phyloP scores from a whole-genome alignment of 2,113 vertebrate species.

The Seriola rivoliana region DNA sequence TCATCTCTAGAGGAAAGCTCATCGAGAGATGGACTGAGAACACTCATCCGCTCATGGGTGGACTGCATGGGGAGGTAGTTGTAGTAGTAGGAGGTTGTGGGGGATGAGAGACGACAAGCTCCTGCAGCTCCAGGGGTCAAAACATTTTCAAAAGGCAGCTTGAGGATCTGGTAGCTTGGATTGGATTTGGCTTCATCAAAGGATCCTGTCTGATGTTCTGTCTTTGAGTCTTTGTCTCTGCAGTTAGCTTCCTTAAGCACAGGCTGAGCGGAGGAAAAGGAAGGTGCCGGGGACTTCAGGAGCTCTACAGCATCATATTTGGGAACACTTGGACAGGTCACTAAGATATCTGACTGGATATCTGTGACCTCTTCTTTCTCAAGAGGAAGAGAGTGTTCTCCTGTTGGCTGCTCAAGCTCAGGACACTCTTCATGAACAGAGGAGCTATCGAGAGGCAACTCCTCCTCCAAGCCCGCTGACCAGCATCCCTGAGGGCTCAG shows the following conservation, averaged over 20 bases:
- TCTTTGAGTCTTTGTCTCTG: neutral
- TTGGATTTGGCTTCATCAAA: constrained; percentile 7
- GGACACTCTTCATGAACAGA: constrained; percentile 73
- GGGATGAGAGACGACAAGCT: constrained; percentile 49
- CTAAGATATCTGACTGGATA: constrained; percentile 61
- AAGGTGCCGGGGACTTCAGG: constrained; percentile 7
- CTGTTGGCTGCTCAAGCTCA: neutral
- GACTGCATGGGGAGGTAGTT: constrained; percentile 76
- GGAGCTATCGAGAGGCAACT: constrained; percentile 77
- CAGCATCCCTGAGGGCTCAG: constrained; percentile 64
- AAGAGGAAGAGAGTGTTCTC: constrained; percentile 13
- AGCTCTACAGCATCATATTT: constrained; percentile 15
- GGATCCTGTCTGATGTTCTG: constrained; percentile 1
- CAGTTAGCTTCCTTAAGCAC: neutral
- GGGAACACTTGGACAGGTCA: constrained; percentile 17
- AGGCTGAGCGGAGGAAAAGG: constrained; percentile 7
- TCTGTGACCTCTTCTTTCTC: constrained; percentile 38
- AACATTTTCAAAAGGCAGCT: constrained; percentile 73
- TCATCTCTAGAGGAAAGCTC: constrained; percentile 86
- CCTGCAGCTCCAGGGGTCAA: constrained; percentile 45
- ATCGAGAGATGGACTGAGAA: constrained; percentile 84
- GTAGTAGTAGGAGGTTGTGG: constrained; percentile 71
- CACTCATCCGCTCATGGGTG: constrained; percentile 81
- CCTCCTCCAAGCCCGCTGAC: constrained; percentile 65
- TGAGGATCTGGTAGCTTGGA: constrained; percentile 73